phyloP scores from a whole-genome alignment of 2,113 vertebrate species.

The Saccopteryx bilineata region DNA sequence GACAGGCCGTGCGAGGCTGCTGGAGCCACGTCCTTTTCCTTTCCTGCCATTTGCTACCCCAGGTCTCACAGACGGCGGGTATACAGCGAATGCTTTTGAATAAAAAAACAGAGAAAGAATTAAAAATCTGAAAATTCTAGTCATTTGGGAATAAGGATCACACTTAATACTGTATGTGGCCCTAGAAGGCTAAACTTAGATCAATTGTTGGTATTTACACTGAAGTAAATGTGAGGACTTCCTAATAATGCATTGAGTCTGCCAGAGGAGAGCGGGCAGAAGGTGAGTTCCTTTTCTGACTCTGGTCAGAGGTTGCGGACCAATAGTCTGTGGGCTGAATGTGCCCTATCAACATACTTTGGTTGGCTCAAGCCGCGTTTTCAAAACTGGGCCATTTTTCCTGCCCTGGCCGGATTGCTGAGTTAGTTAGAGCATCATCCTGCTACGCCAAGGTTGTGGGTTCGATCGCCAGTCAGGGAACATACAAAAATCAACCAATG shows the following conservation, averaged over 20 bases:
- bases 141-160: neutral
- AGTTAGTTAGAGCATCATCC: too few species aligned
- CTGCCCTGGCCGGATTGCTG: too few species aligned
- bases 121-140: neutral
- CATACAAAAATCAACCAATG: too few species aligned
- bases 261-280: neutral
- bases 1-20: neutral
- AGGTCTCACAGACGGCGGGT: neutral
- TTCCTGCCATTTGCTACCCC: neutral
- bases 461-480: too few species aligned
- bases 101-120: neutral
- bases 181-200: neutral
- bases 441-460: too few species aligned
- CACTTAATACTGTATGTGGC: neutral
- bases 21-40: neutral
- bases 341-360: neutral
- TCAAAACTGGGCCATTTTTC: neutral
- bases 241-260: neutral
- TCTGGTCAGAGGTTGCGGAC: neutral
- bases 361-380: conserved; percentile 4
- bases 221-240: neutral
- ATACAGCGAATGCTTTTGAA: neutral
- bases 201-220: neutral
- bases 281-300: neutral
- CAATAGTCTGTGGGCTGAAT: neutral